phyloP scores from a whole-genome alignment of 2,888 invertebrate genomes.

The Podotricha telesiphe region DNA sequence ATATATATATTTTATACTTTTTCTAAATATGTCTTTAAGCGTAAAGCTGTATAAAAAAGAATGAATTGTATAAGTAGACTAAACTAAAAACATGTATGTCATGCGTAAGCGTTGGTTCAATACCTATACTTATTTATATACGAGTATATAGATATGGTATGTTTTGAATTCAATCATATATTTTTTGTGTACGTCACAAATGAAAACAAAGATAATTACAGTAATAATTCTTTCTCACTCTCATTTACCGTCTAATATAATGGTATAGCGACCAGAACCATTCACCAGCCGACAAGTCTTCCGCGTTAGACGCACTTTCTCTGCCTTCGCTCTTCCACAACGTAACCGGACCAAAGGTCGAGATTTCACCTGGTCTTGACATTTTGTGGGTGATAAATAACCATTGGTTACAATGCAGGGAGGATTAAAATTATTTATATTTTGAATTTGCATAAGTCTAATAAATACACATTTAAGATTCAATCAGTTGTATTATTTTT shows the following conservation, averaged over 20 bases:
- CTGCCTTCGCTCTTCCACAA: slow-evolving; percentile 28
- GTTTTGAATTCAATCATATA: neutral
- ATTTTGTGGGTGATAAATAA: slow-evolving; percentile 12
- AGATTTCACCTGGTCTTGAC: slow-evolving; percentile 36
- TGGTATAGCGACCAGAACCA: neutral
- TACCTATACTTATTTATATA: too few relatives aligned
- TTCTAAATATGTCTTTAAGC: too few relatives aligned
- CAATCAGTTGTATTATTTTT: too few relatives aligned
- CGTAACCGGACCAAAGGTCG: slow-evolving; percentile 30
- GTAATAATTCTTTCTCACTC: slow-evolving; percentile 10
- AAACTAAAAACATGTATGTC: too few relatives aligned
- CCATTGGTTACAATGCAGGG: neutral
- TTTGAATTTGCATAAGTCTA: too few relatives aligned
- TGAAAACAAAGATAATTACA: neutral
- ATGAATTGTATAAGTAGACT: too few relatives aligned
- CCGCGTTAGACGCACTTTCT: slow-evolving; percentile 37
- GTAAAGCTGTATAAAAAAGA: too few relatives aligned
- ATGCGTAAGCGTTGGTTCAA: too few relatives aligned
- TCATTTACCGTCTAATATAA: neutral
- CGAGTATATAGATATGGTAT: neutral
- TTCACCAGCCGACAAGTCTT: slow-evolving; percentile 19
- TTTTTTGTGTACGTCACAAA: neutral
- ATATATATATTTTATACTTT: too few relatives aligned
- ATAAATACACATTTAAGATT: too few relatives aligned
- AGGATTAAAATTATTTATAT: neutral